Percentiles rank a stretch among this genome's conserved stretches.
Conservation (phyloP, 53 echinoderm and acorn worm genomes). For the Holothuria leucospilota region DNA sequence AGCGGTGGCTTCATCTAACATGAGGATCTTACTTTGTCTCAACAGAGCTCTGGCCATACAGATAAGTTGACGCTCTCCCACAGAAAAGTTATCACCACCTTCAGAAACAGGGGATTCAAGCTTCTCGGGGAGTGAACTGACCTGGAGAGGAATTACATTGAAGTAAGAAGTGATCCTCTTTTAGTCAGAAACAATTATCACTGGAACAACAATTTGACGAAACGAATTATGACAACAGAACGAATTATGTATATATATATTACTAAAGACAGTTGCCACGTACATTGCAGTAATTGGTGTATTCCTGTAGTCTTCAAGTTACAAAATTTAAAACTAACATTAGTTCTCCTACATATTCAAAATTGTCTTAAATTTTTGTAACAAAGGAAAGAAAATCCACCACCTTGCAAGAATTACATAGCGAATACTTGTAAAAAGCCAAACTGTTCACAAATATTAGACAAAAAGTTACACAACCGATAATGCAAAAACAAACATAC, state of each 20-base stretch:
- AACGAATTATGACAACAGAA: neutral
- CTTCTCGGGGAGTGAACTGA: constrained; percentile 68
- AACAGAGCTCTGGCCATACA: constrained; percentile 95
- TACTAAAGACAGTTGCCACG: neutral
- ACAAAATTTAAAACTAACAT: no score
- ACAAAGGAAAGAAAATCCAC: no score
- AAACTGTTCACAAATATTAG: no score
- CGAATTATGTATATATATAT: neutral
- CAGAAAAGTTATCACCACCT: constrained; percentile 93
- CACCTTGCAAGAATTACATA: no score
- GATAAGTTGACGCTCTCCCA: constrained; percentile 91
- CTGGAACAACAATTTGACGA: neutral
- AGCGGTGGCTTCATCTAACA: constrained; percentile 91
- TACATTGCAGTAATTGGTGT: no score
- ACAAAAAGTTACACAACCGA: no score
- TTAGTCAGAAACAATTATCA: neutral
- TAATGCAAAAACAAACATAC: no score
- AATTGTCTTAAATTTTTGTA: no score
- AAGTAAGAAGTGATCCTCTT: neutral
- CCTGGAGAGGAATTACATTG: constrained; percentile 48
- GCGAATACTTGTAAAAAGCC: no score
- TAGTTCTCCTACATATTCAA: no score
- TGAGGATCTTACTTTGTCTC: constrained; percentile 87
- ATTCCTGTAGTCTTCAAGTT: no score
- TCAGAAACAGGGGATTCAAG: constrained; percentile 82